Evolutionary conservation across 2,888 invertebrate genomes (phyloP), one percentile per base, ranked within the genome.

Genomic region (Cerastoderma edule): DNA sequence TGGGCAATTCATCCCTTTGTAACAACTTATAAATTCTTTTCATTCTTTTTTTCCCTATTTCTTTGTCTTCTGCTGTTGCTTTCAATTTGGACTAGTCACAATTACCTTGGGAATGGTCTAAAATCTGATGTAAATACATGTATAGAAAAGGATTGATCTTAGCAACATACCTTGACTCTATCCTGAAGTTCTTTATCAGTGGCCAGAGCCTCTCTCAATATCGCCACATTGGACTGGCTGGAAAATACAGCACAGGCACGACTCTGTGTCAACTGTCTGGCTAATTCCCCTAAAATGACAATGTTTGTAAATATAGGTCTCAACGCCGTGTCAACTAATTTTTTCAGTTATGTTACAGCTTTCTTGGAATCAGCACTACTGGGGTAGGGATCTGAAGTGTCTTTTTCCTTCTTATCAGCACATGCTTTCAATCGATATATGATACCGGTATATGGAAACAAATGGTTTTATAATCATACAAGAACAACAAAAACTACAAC

Each of bases 261-360:
- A 70, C 84, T 83, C 67, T 86, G 83, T 1, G 56, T 48, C 5
- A 87, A 64, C 75, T 87, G 87, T 48, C 78, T 63, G 0, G 72
- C 75, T 30, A 87, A 68, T 67, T 87, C 86, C 44, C 72, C 86
- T 86, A 69, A 8, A 67, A 66, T 48, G 24, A 4, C n/a, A n/a
- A n/a, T n/a, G n/a, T n/a, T n/a, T n/a, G n/a, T n/a, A n/a, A n/a
- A n/a, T n/a, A n/a, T n/a, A n/a, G n/a, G n/a, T n/a, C n/a, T n/a
- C n/a, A n/a, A n/a, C n/a, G n/a, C n/a, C n/a, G n/a, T n/a, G n/a
- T n/a, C n/a, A n/a, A n/a, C n/a, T n/a, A n/a, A n/a, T n/a, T n/a
- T n/a, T n/a, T n/a, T n/a, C n/a, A n/a, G n/a, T n/a, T n/a, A n/a
- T n/a, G n/a, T n/a, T n/a, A n/a, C n/a, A n/a, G n/a, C n/a, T n/a